Percentiles rank a stretch among this genome's conserved stretches.
These are phyloP conservation scores for Apis mellifera DNA, from an alignment of 1,140 invertebrate genomes.

Conservation along the genomic window Amel_HAv3.1 CM009934.2:3526001-3526500, in stretches of 20 bases:
- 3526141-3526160: neutral
- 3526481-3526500: no score
- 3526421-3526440: no score
- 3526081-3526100: slow-evolving; percentile 17
- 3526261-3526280: neutral
- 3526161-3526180: neutral
- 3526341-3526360: neutral
- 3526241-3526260: neutral
- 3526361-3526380: no score
- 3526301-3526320: neutral
- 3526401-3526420: neutral
- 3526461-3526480: neutral
- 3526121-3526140: neutral
- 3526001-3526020: no score
- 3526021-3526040: no score
- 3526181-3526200: neutral
- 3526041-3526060: no score
- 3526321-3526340: neutral
- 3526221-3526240: slow-evolving; percentile 1
- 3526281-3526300: slow-evolving; percentile 26
- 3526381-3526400: no score
- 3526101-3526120: neutral
- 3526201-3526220: slow-evolving; percentile 32
- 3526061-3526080: neutral
- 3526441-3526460: no score